phyloP scores from a whole-genome alignment of 1,140 invertebrate genomes.

The Acromyrmex heyeri region DNA sequence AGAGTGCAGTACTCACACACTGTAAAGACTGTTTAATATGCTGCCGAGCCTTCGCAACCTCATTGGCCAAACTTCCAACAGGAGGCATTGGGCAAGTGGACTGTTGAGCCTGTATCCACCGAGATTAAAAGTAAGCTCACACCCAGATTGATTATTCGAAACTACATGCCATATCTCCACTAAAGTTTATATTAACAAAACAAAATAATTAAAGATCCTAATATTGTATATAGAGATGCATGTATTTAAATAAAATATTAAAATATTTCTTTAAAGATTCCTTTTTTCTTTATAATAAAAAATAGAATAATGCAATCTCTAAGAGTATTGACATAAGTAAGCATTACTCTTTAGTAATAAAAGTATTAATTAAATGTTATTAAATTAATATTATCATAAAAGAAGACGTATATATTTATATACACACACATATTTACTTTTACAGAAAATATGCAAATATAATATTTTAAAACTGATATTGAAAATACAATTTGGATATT shows the following conservation, averaged over 20 bases:
- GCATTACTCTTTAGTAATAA: not conserved
- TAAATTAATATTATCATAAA: not conserved
- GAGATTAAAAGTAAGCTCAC: conserved; percentile 81
- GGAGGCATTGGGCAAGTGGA: conserved; percentile 79
- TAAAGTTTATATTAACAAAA: conserved; percentile 39
- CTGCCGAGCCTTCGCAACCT: conserved; percentile 87
- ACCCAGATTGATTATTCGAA: conserved; percentile 74
- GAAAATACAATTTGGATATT: not conserved
- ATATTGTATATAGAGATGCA: not conserved
- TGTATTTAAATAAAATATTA: conserved; percentile 13
- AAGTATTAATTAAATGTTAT: conserved; percentile 9
- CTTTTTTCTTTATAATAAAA: not conserved
- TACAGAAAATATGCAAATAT: not conserved
- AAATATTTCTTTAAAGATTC: conserved; percentile 3
- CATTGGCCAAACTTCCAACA: conserved; percentile 86
- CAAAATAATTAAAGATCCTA: not conserved
- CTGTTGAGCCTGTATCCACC: conserved; percentile 82
- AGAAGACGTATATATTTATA: not conserved
- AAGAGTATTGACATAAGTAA: not conserved
- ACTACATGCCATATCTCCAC: conserved; percentile 70
- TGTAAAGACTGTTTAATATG: conserved; percentile 88
- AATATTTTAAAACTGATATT: not conserved
- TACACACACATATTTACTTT: not conserved
- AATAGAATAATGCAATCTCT: not conserved
- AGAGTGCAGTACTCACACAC: conserved; percentile 87